Base-by-base conservation (phyloP, 2,113 vertebrate species). In the Saguinus midas region DNA sequence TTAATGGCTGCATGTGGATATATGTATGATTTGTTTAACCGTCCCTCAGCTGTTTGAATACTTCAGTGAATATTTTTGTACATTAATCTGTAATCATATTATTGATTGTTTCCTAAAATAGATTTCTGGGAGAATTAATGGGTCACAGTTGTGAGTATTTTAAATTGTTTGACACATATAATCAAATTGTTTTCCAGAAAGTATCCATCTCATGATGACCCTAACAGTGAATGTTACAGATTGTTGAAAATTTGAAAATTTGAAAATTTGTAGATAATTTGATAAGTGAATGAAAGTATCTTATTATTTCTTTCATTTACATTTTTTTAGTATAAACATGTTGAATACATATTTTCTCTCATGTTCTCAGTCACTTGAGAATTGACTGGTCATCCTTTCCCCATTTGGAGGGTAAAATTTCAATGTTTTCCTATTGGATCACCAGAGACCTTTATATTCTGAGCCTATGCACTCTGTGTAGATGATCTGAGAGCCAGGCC, bases 171-270 rank as follows among this genome's bases (percentile, higher is more conserved):
- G 61, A 73, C 23, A 57, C 14, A 23, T 48, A 58, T 40, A 80
- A 43, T 29, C 40, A 75, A 91, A 73, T 72, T 61, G 7, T 96
- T 90, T 96, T 80, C 40, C 32, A 61, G 27, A 86, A 92, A 91
- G 8, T 64, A n/a, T 5, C 68, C 52, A 37, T 58, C 14, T 87
- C n/a, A 37, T 75, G 52, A 45, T 2, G 52, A 20, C 52, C 4
- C 27, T 57, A 55, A 86, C 6, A 37, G 7, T 86, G 6, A 81
- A 27, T 83, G 3, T 93, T 70, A 90, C 0, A 0, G 37, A 21
- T 50, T 84, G 11, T 90, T 95, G n/a, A 35, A 48, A 80, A 78
- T 20, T 6, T 95, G n/a, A 35, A 48, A 80, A 78, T 20, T 6
- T 11, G 13, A 35, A 48, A 80, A 78, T 20, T 6, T 13, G 17